Percentiles rank a stretch among this genome's conserved stretches.
Conservation (phyloP, 2,113 vertebrate genomes). For the Caretta caretta region DNA sequence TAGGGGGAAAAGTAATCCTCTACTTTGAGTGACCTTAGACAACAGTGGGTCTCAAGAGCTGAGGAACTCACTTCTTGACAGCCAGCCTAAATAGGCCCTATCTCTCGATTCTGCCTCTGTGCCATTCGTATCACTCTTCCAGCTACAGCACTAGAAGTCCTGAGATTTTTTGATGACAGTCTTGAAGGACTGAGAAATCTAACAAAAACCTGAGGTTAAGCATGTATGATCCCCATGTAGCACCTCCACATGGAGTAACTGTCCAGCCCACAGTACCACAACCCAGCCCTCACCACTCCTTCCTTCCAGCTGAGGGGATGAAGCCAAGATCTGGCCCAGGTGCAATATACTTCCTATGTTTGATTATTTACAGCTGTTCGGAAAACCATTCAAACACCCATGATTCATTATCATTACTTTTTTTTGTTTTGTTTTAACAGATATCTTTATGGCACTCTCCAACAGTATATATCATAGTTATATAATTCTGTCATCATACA, state of each 20-base stretch:
- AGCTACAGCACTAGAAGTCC: background rate
- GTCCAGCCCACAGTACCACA: background rate
- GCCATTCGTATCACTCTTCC: background rate
- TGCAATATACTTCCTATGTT: background rate
- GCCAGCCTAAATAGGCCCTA: background rate
- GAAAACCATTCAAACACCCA: background rate
- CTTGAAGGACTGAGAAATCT: background rate
- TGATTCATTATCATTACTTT: background rate
- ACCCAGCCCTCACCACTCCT: fast-evolving
- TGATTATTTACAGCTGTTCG: background rate
- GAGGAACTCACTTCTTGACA: background rate
- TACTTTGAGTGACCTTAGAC: background rate
- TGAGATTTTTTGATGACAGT: background rate
- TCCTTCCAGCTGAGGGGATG: background rate
- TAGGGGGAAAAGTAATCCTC: background rate
- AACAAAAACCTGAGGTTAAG: background rate
- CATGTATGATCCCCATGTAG: background rate
- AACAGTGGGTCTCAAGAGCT: background rate
- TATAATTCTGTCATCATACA: background rate
- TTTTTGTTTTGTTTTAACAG: background rate
- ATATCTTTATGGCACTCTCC: background rate
- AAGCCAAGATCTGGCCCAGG: background rate
- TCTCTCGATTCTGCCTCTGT: background rate
- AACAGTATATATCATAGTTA: background rate
- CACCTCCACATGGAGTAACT: fast-evolving